Conservation (phyloP, 2,113 vertebrate genomes). For the Odocoileus virginianus region DNA sequence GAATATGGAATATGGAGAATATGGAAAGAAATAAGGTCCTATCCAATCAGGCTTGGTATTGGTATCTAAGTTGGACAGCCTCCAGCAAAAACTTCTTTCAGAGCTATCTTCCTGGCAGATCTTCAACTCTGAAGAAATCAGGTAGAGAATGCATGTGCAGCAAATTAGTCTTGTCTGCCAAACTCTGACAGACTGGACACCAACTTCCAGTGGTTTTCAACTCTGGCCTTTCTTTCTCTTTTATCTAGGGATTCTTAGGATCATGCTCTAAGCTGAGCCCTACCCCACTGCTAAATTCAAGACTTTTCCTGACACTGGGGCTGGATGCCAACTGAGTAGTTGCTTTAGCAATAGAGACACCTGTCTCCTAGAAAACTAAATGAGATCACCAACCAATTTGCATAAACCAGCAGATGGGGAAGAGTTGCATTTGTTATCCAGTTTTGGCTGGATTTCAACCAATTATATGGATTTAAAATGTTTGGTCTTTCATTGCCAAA, state of each 20-base stretch:
- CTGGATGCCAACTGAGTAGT: conserved; percentile 73
- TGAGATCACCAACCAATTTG: conserved; percentile 78
- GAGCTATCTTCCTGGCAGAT: not conserved
- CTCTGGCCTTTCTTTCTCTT: not conserved
- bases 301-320: conserved; percentile 61
- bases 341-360: conserved; percentile 75
- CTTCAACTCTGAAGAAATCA: not conserved
- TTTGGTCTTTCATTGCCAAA: conserved; percentile 50
- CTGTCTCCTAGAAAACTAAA: conserved; percentile 74
- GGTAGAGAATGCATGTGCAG: not conserved
- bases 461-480: conserved; percentile 57
- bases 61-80: not conserved
- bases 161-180: conserved; percentile 10
- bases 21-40: not conserved
- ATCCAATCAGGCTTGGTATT: not conserved
- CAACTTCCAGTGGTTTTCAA: not conserved
- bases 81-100: not conserved
- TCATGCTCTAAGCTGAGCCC: conserved; percentile 47
- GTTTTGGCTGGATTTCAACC: conserved; percentile 60
- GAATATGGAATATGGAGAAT: not conserved
- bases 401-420: conserved; percentile 81
- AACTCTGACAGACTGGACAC: not conserved
- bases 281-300: conserved; percentile 68
- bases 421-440: conserved; percentile 52
- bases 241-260: not conserved